phyloP scores from a whole-genome alignment of 2,888 invertebrate genomes.

The Merodon equestris region DNA sequence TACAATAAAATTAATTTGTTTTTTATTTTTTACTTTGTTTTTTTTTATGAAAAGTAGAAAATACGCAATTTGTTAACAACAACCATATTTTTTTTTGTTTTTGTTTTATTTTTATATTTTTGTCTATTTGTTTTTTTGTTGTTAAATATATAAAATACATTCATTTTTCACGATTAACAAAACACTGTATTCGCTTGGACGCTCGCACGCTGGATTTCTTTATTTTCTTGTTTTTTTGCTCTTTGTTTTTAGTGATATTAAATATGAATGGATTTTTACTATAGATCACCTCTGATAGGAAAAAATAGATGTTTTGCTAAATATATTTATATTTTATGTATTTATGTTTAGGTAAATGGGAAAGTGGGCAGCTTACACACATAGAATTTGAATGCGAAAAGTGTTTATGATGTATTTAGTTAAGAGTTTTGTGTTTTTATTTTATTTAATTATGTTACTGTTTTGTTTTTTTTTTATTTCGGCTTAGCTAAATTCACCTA shows the following conservation, averaged over 20 bases:
- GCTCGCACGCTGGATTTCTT: slow-evolving; percentile 59
- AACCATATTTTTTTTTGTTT: slow-evolving; percentile 55
- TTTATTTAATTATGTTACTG: slow-evolving; percentile 20
- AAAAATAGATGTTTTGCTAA: slow-evolving; percentile 51
- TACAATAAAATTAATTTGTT: slow-evolving; percentile 48
- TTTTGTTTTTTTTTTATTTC: slow-evolving; percentile 20
- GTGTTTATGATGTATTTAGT: slow-evolving; percentile 58
- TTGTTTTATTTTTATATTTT: slow-evolving; percentile 27
- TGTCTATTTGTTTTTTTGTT: slow-evolving; percentile 39
- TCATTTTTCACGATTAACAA: slow-evolving; percentile 59
- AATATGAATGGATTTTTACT: slow-evolving; percentile 52
- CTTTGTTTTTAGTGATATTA: slow-evolving; percentile 34
- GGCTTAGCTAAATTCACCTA: slow-evolving; percentile 24
- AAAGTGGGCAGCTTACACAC: slow-evolving; percentile 60
- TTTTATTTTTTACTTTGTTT: slow-evolving; percentile 16
- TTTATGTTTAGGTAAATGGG: slow-evolving; percentile 32
- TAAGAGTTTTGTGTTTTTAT: slow-evolving; percentile 20
- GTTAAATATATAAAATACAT: slow-evolving; percentile 66
- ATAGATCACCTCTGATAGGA: slow-evolving; percentile 60
- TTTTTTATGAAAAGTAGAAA: slow-evolving; percentile 68
- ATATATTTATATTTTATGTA: slow-evolving; percentile 27
- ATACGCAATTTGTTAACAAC: slow-evolving; percentile 69
- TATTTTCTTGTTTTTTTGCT: too few species aligned
- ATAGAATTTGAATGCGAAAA: slow-evolving; percentile 64
- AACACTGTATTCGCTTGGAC: slow-evolving; percentile 62